Conservation (phyloP, 2,888 invertebrate genomes). For the Agonopterix subpropinquella region DNA sequence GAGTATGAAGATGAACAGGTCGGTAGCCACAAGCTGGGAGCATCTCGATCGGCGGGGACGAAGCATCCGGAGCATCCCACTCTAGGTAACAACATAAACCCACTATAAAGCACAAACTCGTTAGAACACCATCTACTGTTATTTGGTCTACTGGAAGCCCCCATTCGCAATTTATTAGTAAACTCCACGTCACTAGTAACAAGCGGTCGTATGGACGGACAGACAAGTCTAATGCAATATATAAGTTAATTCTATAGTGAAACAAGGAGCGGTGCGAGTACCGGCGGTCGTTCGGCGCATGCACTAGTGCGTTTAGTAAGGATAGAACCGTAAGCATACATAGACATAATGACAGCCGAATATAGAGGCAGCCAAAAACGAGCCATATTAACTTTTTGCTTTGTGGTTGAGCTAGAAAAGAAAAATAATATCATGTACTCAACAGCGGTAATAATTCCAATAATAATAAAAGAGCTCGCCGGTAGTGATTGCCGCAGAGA, state of each 20-base stretch:
- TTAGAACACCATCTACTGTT: constrained; percentile 7
- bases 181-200: constrained; percentile 19
- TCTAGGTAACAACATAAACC: constrained; percentile 8
- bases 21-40: constrained; percentile 21
- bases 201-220: constrained; percentile 53
- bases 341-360: constrained; percentile 73
- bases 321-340: constrained; percentile 70
- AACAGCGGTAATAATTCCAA: constrained; percentile 37
- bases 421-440: constrained; percentile 61
- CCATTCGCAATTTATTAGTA: constrained; percentile 6
- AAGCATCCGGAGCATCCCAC: constrained; percentile 14
- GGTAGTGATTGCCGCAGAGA: constrained; percentile 11
- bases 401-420: constrained; percentile 72
- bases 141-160: constrained; percentile 22
- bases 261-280: constrained; percentile 26
- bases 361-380: constrained; percentile 73
- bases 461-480: constrained; percentile 11
- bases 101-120: constrained; percentile 15
- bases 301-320: constrained; percentile 58
- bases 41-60: constrained; percentile 6
- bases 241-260: constrained; percentile 18
- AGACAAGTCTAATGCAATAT: constrained; percentile 37
- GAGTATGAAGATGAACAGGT: constrained; percentile 22
- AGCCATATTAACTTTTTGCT: constrained; percentile 73
- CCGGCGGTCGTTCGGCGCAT: constrained; percentile 36